Percentiles rank a stretch among this genome's conserved stretches.
These are phyloP conservation scores for Pharmacophagus antenor DNA, from an alignment of 2,888 invertebrate species.

Conservation along the genomic window DNA sequence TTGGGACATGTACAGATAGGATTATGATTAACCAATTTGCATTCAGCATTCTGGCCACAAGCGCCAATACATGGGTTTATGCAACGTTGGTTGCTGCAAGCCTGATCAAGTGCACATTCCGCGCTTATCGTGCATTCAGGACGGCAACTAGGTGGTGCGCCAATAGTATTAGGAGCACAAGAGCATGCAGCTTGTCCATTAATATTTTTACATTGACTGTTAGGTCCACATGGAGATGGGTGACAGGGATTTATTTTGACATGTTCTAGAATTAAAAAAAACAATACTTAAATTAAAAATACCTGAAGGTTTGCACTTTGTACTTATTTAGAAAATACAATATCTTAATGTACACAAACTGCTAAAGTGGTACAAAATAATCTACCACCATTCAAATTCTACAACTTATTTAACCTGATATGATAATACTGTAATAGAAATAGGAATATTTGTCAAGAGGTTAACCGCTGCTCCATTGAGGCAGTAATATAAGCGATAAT, in stretches of 20 bases:
- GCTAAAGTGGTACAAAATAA: too few species aligned
- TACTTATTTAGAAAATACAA: background rate
- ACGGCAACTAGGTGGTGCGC: slow-evolving; percentile 84
- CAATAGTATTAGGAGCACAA: slow-evolving; percentile 83
- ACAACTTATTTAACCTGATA: too few species aligned
- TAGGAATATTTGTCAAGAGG: too few species aligned
- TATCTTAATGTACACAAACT: too few species aligned
- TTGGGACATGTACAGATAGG: slow-evolving; percentile 86
- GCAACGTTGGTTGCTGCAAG: slow-evolving; percentile 87
- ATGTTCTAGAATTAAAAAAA: slow-evolving; percentile 66
- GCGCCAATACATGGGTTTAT: slow-evolving; percentile 87
- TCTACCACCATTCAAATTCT: too few species aligned
- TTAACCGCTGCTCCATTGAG: too few species aligned
- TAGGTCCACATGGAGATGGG: slow-evolving; percentile 84
- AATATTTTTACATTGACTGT: slow-evolving; percentile 82
- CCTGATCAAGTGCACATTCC: slow-evolving; percentile 86
- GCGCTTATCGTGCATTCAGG: slow-evolving; percentile 87
- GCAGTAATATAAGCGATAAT: too few species aligned
- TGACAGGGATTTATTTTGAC: slow-evolving; percentile 81
- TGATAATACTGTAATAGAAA: too few species aligned
- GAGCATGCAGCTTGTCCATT: slow-evolving; percentile 86
- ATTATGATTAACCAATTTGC: slow-evolving; percentile 88
- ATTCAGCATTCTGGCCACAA: slow-evolving; percentile 86
- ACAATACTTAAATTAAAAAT: too few species aligned
- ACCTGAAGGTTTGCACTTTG: too few species aligned